These are phyloP conservation scores for Montifringilla adamsi DNA, from an alignment of 2,113 vertebrate species.

Conservation along the genomic window DNA sequence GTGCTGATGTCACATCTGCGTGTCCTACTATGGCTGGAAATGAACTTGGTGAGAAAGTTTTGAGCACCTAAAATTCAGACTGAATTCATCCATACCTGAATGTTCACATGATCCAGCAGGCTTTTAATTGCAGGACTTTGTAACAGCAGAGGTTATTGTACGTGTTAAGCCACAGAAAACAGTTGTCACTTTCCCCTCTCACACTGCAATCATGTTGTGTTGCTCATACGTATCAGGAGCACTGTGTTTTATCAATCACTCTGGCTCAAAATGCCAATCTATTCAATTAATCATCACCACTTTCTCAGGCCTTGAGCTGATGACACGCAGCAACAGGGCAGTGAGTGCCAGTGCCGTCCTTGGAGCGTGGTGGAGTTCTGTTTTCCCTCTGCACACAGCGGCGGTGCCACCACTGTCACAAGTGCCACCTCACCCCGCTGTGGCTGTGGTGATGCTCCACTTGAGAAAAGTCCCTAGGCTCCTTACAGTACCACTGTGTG, in stretches of 20 bases:
- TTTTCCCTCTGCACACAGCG: background rate
- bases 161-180: background rate
- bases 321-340: background rate
- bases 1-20: slow-evolving; percentile 65
- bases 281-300: background rate
- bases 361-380: background rate
- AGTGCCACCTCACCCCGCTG: background rate
- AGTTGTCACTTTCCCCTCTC: background rate
- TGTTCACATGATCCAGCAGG: background rate
- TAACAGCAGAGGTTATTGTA: background rate
- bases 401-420: background rate
- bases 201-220: background rate
- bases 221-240: background rate
- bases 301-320: background rate
- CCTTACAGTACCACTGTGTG: background rate
- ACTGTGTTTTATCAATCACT: background rate
- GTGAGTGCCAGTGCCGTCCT: background rate
- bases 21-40: background rate
- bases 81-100: background rate
- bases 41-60: slow-evolving; percentile 13
- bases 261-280: background rate
- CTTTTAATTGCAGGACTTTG: background rate
- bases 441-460: background rate
- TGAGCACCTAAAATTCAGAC: background rate
- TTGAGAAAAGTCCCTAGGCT: background rate